phyloP scores from a whole-genome alignment of 2,888 invertebrate genomes.

The Himalopsyche japonica region DNA sequence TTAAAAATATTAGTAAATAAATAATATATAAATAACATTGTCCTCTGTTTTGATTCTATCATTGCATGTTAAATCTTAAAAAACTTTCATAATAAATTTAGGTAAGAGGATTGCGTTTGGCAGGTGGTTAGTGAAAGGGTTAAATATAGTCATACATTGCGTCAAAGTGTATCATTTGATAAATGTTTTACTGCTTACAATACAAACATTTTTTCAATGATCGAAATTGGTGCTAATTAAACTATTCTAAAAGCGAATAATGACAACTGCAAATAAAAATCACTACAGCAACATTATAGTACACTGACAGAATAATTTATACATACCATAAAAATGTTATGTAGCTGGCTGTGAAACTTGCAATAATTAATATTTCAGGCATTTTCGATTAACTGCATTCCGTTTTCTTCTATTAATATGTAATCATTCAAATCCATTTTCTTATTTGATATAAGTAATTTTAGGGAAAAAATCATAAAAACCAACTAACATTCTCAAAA shows the following conservation, averaged over 20 bases:
- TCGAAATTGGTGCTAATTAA: neutral
- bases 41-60: too few relatives aligned
- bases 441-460: neutral
- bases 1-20: too few relatives aligned
- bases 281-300: neutral
- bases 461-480: neutral
- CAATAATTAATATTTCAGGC: neutral
- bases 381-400: neutral
- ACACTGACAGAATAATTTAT: neutral
- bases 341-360: neutral
- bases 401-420: neutral
- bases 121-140: too few relatives aligned
- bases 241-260: neutral
- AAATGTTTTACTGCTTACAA: too few relatives aligned
- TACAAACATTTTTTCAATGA: neutral
- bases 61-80: too few relatives aligned
- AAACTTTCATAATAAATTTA: too few relatives aligned
- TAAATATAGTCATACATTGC: too few relatives aligned
- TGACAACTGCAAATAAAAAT: neutral
- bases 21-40: too few relatives aligned
- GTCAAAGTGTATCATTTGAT: too few relatives aligned
- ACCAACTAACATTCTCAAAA: neutral
- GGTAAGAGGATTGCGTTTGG: too few relatives aligned
- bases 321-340: neutral
- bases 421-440: neutral